Percentiles rank a stretch among this genome's conserved stretches.
These are phyloP conservation scores for Polypedilum pembai DNA, from an alignment of 1,140 invertebrate species.

Conservation along the genomic window DNA sequence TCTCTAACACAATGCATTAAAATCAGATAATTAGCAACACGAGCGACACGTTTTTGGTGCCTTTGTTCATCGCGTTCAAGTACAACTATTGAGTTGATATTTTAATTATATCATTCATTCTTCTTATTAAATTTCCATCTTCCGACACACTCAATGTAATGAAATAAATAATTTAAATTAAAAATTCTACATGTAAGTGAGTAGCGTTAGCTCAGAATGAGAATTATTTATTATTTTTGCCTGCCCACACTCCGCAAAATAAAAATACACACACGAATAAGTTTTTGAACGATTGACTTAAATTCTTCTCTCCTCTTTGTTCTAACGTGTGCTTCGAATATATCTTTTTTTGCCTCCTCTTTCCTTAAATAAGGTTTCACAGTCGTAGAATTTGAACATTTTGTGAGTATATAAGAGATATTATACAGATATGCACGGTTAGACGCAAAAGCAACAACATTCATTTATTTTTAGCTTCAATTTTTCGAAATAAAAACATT, in stretches of 20 bases:
- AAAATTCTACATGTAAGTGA: conserved; percentile 4
- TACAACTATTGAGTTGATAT: neutral
- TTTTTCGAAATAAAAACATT: too few relatives aligned
- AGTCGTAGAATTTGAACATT: neutral
- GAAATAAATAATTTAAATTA: neutral
- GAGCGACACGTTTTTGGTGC: neutral
- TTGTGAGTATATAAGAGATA: neutral
- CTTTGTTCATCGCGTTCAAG: neutral
- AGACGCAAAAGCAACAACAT: neutral
- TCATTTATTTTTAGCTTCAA: too few relatives aligned
- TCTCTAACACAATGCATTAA: neutral
- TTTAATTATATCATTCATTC: neutral
- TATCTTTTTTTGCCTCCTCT: neutral
- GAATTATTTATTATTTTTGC: neutral
- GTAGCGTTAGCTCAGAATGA: neutral
- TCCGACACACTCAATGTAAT: neutral
- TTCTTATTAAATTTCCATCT: neutral
- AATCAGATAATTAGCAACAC: neutral
- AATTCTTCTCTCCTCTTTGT: neutral
- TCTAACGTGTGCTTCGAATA: neutral
- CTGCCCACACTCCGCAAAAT: neutral
- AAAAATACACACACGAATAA: too few relatives aligned
- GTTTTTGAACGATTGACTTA: too few relatives aligned
- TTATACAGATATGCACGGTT: neutral
- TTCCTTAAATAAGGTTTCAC: neutral